A percentile compares a stretch with the other conserved stretches of the same genome.
Conservation (phyloP, 2,888 invertebrate species). For the Campaea margaritaria region DNA sequence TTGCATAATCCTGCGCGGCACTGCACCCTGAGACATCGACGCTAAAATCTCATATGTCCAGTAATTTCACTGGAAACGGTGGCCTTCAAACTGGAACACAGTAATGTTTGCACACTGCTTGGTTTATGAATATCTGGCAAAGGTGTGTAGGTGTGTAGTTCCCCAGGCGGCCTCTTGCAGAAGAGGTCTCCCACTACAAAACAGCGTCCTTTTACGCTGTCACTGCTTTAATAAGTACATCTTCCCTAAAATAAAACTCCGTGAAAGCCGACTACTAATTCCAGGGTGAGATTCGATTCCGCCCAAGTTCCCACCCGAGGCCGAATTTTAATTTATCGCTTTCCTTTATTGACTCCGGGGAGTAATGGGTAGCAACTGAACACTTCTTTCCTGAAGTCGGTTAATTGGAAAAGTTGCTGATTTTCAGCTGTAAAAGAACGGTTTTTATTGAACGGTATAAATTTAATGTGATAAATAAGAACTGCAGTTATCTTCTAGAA, state of each 20-base stretch:
- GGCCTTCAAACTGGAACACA: too few species aligned
- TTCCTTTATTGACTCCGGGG: constrained; percentile 42
- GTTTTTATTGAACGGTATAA: constrained; percentile 12
- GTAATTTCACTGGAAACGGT: too few species aligned
- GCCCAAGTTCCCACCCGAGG: constrained; percentile 18
- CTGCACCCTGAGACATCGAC: too few species aligned
- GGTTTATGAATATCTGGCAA: too few species aligned
- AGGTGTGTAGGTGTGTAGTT: too few species aligned
- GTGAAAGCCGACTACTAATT: constrained; percentile 11
- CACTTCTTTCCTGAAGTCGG: constrained; percentile 48
- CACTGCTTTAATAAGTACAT: too few species aligned
- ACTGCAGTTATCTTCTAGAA: constrained; percentile 1
- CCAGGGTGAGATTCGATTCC: constrained; percentile 4
- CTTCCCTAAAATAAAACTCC: background rate
- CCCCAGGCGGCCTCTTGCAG: too few species aligned
- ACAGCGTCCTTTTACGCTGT: too few species aligned
- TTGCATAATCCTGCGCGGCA: too few species aligned
- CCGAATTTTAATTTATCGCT: constrained; percentile 51
- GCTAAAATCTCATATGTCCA: too few species aligned
- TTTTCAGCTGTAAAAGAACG: constrained; percentile 21
- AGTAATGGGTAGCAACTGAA: constrained; percentile 48
- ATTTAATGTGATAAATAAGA: constrained; percentile 17
- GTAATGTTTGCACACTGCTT: too few species aligned
- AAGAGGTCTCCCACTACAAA: too few species aligned
- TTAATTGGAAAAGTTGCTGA: constrained; percentile 53